Base-by-base conservation (phyloP, 1,140 invertebrate genomes). In the Tetramorium alpestre region DNA sequence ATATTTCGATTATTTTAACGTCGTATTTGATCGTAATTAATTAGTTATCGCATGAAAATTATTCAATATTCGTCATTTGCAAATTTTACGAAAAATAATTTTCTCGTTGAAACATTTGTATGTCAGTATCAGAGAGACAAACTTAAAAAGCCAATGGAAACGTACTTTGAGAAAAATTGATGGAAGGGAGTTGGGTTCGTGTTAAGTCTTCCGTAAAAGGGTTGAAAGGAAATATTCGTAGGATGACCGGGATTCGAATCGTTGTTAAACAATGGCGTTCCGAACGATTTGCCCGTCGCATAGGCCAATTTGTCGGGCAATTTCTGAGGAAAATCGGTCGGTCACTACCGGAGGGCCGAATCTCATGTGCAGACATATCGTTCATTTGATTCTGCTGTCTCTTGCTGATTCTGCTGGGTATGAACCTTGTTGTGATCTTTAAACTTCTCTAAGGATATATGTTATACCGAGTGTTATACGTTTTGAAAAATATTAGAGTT, bases 301-400 rank as follows among this genome's bases (percentile, higher is more conserved):
- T 88, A 88, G 85, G 87, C 93, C 94, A 93, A 94, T 95, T 94
- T 94, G 87, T 86, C 93, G 93, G 91, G 93, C 91, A 95, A 95
- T 95, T 95, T 95, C 93, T 94, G 93, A 88, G 90, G 94, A 94
- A 94, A 94, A 95, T 94, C 92, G 93, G 89, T 93, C 93, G 94
- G 93, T 92, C 91, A 94, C 92, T 91, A 69, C 93, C 88, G 75
- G 28, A 86, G 81, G 65, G 41, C 60, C 78, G 22, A 28, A 41
- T 81, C 67, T 84, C 72, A 75, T 84, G 44, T 44, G 44, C 56
- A 60, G 51, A 65, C 77, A 82, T 80, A 89, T 77, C 67, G 89
- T 90, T 78, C 88, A 56, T 89, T 87, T 72, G 70, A 84, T 89
- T 58, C 75, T 16, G 11, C 16, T 82, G 78, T 25, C 60, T 38